phyloP scores from a whole-genome alignment of 2,888 invertebrate species.

The Amblyteles armatorius region DNA sequence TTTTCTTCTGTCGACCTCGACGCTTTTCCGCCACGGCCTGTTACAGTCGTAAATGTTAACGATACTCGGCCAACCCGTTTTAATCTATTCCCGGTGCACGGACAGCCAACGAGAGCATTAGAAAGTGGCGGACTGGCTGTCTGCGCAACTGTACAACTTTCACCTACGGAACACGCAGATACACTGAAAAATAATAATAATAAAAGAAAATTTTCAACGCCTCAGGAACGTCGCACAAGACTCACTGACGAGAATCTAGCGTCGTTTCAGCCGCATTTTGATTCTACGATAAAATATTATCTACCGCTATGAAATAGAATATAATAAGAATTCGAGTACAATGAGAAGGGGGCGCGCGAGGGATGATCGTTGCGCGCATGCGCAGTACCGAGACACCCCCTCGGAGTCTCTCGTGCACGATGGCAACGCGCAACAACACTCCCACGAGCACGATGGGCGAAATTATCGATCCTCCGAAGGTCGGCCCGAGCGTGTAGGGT shows the following conservation, averaged over 20 bases:
- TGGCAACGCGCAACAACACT: conserved; percentile 9
- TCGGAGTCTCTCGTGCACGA: background rate
- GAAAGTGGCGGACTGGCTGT: conserved; percentile 1
- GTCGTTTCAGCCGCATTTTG: no score
- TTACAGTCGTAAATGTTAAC: background rate
- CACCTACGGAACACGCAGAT: background rate
- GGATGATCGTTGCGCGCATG: conserved; percentile 35
- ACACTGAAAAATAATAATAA: background rate
- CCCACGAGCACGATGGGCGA: conserved; percentile 33
- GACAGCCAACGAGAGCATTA: background rate
- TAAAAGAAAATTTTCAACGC: background rate
- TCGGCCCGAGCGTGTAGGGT: background rate
- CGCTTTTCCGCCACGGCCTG: background rate
- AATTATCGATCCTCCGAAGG: conserved; percentile 54
- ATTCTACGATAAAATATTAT: no score
- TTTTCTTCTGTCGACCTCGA: conserved; percentile 10
- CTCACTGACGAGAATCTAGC: no score
- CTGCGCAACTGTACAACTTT: background rate
- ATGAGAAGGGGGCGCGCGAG: background rate
- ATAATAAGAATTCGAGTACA: no score
- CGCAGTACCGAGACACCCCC: conserved; percentile 29
- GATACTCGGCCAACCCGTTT: background rate
- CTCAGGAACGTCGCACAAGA: no score
- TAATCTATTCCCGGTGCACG: background rate
- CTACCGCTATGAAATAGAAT: no score